Evolutionary conservation across 2,888 invertebrate genomes (phyloP), one percentile per base, ranked within the genome.

Genomic region (Phortica magna): DNA sequence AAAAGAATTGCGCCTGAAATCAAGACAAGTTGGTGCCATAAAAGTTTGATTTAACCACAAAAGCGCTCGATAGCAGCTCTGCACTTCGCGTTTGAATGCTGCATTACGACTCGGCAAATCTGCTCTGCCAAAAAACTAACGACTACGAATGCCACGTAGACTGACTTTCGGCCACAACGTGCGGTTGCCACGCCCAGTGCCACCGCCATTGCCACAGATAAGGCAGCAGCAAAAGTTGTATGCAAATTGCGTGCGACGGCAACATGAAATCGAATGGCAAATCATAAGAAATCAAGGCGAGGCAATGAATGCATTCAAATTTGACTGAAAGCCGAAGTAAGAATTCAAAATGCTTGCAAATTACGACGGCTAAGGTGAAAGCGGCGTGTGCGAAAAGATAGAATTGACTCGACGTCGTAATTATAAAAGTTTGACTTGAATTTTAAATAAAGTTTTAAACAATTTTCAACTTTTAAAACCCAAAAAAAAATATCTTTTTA

Each of bases 361-460:
- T 17, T 17, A 55, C 55, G 10, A 55, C 7, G n/a, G 7, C 14
- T 14, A 55, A n/a, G 55, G 10, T n/a, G 12, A 55, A 55, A 14
- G 2, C 5, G 31, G 31, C 31, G 7, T 48, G 14, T 5, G 48
- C 48, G 2, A 48, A 48, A 48, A 48, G 48, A 3, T 12, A 48
- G 14, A 14, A 4, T 31, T 31, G 22, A 61, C 70, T 65, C 41
- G 22, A 10, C 53, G 31, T 48, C 55, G 70, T 71, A 71, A 71
- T 71, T 71, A 71, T 71, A 71, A 70, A 70, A 71, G 70, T 71
- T 71, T 71, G 53, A 31, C 70, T 71, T 71, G 70, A 48, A 71
- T 48, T 31, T 71, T n/a, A 71, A 71, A 71, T 71, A 31, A 55
- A 71, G 42, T 70, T 70, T 6, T 19, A 22, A 48, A 48, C 48